phyloP scores from a whole-genome alignment of 1,140 invertebrate genomes.

The Galleria mellonella region DNA sequence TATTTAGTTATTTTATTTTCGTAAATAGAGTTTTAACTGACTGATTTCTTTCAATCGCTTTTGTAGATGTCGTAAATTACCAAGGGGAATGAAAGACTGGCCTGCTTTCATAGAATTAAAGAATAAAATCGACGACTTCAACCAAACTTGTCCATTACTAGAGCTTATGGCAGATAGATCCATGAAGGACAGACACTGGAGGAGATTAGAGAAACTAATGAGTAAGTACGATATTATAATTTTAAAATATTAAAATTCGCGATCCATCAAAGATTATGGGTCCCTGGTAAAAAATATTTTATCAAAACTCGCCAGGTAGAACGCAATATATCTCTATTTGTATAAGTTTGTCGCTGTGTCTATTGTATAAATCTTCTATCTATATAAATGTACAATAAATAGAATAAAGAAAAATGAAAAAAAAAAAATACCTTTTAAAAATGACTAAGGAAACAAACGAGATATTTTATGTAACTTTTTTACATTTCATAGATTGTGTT shows the following conservation, averaged over 20 bases:
- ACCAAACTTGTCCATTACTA: constrained; percentile 89
- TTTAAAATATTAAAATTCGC: neutral
- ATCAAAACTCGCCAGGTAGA: no score
- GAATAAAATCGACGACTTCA: constrained; percentile 93
- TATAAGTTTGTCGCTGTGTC: no score
- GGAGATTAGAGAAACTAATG: constrained; percentile 81
- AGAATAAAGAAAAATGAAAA: no score
- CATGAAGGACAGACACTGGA: constrained; percentile 93
- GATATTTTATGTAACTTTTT: neutral
- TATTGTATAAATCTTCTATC: no score
- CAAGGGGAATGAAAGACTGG: constrained; percentile 90
- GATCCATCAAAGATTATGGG: no score
- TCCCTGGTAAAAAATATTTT: no score
- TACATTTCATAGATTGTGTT: constrained; percentile 70
- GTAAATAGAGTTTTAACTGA: constrained; percentile 67
- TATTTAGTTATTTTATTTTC: no score
- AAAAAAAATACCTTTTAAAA: no score
- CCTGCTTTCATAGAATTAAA: constrained; percentile 90
- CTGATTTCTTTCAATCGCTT: constrained; percentile 88
- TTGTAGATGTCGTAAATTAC: constrained; percentile 83
- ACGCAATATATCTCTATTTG: no score
- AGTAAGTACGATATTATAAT: constrained; percentile 24
- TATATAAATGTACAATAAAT: no score
- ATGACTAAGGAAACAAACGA: no score
- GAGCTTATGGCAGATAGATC: constrained; percentile 93